Evolutionary conservation across 2,797 vertebrate genomes (phyloP).

Genomic region (Uromys caudimaculatus): DNA sequence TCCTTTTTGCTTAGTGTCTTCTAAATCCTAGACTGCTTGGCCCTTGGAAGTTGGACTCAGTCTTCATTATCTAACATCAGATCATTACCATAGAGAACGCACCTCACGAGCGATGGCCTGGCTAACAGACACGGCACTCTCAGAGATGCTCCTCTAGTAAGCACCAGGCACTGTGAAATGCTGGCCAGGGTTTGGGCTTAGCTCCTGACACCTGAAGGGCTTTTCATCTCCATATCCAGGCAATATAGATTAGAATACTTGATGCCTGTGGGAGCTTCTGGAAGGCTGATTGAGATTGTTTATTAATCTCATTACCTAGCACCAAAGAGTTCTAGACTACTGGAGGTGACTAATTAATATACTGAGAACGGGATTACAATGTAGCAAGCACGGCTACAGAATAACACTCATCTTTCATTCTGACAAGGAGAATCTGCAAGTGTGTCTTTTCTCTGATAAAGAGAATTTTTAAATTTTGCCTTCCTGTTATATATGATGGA

Average conservation of each 20-base stretch:
- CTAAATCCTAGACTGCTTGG: not conserved
- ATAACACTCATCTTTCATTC: constrained; percentile 80
- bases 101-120: accelerated
- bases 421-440: constrained; percentile 71
- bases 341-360: constrained; percentile 84
- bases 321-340: constrained; percentile 82
- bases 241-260: constrained; percentile 29
- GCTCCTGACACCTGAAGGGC: not conserved
- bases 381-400: constrained; percentile 70
- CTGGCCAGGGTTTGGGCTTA: not conserved
- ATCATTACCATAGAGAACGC: not conserved
- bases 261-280: constrained; percentile 66
- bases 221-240: constrained; percentile 14
- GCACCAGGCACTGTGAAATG: accelerated
- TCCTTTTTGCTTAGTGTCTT: not conserved
- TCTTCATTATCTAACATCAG: not conserved
- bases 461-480: constrained; percentile 68
- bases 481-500: not conserved
- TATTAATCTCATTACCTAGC: constrained; percentile 84
- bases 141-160: not conserved
- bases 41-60: not conserved
- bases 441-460: constrained; percentile 52
- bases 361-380: constrained; percentile 87
- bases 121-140: not conserved
- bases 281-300: constrained; percentile 77